Evolutionary conservation across 1,140 invertebrate genomes (phyloP), one percentile per base, ranked within the genome.

Genomic region (Wasmannia auropunctata): DNA sequence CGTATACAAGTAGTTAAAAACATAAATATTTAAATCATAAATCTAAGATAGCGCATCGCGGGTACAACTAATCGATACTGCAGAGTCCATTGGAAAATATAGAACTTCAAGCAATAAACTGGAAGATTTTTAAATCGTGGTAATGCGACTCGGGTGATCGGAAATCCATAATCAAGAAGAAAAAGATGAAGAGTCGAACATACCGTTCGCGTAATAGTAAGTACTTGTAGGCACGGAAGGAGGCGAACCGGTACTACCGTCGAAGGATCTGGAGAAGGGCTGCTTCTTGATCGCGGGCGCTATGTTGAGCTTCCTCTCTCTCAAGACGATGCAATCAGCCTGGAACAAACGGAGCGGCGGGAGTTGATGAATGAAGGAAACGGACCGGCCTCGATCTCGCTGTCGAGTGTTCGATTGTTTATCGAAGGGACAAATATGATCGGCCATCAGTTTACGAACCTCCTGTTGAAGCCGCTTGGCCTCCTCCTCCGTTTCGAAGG

Each of bases 401-500:
- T n/a, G n/a, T n/a, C 54, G 16, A 83, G 25, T 19, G 6, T 77
- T 22, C 7, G 14, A 63, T 25, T 34, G 31, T 65, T 67, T 40
- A 7, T 65, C 11, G 2, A 37, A n/a, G 2, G 11, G 14, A 22
- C 34, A n/a, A n/a, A n/a, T n/a, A n/a, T n/a, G n/a, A 14, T 22
- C 43, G 0, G 34, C 4, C 10, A 16, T 86, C 40, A 22, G 51
- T 84, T n/a, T 65, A 95, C 93, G 93, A 91, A 96, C 96, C 93
- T 97, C 96, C 86, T 96, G 95, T 85, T 97, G 96, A 86, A 97
- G 95, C 93, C 97, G 96, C 92, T 97, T 97, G 2, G 98, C 98
- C 95, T 98, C 98, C 92, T 98, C 97, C 94, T 98, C 98, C 60
- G 97, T 98, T 95, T 98, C 98, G 95, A 99, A 99, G 19, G 99